Evolutionary conservation across 1,140 invertebrate genomes (phyloP).

Genomic region (Bombus sylvicola): DNA sequence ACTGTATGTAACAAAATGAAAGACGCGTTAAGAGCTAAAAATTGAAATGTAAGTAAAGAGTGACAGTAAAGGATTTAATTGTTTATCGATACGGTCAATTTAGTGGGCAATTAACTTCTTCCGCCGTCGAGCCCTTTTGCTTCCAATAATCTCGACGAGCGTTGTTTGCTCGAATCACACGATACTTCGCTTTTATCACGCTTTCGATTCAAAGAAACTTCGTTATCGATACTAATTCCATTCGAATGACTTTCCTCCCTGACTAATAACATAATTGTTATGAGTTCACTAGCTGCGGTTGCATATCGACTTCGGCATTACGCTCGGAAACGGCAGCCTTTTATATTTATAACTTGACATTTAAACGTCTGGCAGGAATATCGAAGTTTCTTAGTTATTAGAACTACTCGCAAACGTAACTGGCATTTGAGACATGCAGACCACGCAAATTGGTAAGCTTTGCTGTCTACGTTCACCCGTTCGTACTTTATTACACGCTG

Average conservation of each 20-base stretch:
- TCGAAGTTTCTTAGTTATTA: constrained; percentile 15
- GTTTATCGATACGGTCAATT: background rate
- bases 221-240: background rate
- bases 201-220: background rate
- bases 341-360: constrained; percentile 46
- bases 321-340: background rate
- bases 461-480: background rate
- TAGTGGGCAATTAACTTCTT: background rate
- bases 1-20: too few relatives aligned
- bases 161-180: background rate
- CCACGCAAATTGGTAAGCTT: background rate
- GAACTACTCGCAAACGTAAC: constrained; percentile 19
- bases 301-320: background rate
- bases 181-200: background rate
- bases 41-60: too few relatives aligned
- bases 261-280: background rate
- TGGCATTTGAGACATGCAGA: constrained; percentile 27
- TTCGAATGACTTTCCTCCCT: background rate
- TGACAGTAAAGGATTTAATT: background rate
- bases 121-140: background rate
- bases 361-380: constrained; percentile 34
- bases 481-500: background rate
- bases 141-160: background rate
- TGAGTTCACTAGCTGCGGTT: too few relatives aligned
- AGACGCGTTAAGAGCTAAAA: too few relatives aligned